These are phyloP conservation scores for Dendronephthya gigantea DNA, from an alignment of 64 coral and sea anemone genomes.

Conservation along the genomic window DNA sequence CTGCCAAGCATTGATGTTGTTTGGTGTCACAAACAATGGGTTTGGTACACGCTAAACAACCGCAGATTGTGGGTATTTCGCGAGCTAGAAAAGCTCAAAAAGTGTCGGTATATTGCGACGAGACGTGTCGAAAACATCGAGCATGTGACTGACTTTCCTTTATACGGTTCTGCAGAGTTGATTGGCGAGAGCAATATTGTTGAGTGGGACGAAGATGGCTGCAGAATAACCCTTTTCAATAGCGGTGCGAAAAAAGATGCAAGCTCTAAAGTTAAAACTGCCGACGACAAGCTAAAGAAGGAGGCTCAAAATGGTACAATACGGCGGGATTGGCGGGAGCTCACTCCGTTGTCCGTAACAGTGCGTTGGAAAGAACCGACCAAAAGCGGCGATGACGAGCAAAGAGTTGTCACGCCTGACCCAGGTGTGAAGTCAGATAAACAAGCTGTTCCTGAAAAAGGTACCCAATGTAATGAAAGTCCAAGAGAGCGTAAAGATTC, in stretches of 20 bases:
- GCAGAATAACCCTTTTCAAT: constrained; percentile 22
- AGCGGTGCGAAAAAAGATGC: neutral
- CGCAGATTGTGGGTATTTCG: constrained; percentile 86
- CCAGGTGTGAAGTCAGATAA: neutral
- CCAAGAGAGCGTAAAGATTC: constrained; percentile 1
- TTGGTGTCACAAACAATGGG: constrained; percentile 74
- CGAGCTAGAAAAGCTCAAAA: constrained; percentile 66
- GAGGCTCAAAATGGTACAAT: neutral
- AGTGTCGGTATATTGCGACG: constrained; percentile 56
- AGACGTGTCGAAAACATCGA: constrained; percentile 53
- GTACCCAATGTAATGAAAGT: neutral
- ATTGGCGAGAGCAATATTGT: constrained; percentile 30
- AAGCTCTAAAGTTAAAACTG: neutral
- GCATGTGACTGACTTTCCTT: constrained; percentile 46
- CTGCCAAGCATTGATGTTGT: constrained; percentile 75
- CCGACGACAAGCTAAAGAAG: neutral
- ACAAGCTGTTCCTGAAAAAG: neutral
- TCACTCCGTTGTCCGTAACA: neutral
- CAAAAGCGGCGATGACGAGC: neutral
- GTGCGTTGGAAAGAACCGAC: neutral
- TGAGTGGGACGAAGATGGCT: constrained; percentile 16
- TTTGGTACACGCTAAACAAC: constrained; percentile 82
- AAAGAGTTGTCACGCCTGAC: neutral
- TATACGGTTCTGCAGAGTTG: constrained; percentile 71
- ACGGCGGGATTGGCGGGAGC: neutral